Evolutionary conservation across 2,797 vertebrate genomes (phyloP), one percentile per base, ranked within the genome.

Genomic region (Enteromius unitaeniatus): DNA sequence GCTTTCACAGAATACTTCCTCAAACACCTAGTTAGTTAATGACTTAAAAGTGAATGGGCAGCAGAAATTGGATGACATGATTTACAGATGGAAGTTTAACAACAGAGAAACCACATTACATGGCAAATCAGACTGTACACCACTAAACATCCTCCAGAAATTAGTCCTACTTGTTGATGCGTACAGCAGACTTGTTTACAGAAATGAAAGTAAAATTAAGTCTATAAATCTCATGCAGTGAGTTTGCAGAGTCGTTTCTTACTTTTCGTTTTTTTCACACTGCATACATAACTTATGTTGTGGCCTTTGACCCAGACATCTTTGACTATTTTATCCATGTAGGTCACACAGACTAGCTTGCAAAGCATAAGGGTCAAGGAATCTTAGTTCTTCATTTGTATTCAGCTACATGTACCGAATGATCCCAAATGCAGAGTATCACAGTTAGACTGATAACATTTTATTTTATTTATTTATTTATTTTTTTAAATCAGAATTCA

Each of bases 1-100:
- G 78, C 73, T 49, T 60, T 82, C 45, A 21, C 84, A 68, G 3
- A 88, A 77, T 72, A 89, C 87, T 93, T 92, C 90, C 91, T 92
- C 87, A 93, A 92, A 88, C 81, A 91, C 58, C 75, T 53, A 88
- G 83, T 79, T 70, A 58, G 79, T 77, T 75, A 64, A 45, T 78
- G 78, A 69, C 81, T 75, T 72, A 31, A 31, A 6, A 23, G 42
- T n/a, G 76, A 65, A 86, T 76, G 53, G 65, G 42, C 28, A 65
- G 23, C 10, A 49, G 42, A 79, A 34, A 74, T 5, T 7, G 55
- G n/a, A 72, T 34, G 21, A 21, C 80, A 58, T 77, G 26, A 79
- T 74, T 60, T 40, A 82, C 69, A 64, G 78, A 51, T 68, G 47
- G 42, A 55, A 15, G 45, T 14, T 49, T 83, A 80, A 79, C 55